Evolutionary conservation across 2,113 vertebrate species (phyloP).

Genomic region (Sapajus apella): DNA sequence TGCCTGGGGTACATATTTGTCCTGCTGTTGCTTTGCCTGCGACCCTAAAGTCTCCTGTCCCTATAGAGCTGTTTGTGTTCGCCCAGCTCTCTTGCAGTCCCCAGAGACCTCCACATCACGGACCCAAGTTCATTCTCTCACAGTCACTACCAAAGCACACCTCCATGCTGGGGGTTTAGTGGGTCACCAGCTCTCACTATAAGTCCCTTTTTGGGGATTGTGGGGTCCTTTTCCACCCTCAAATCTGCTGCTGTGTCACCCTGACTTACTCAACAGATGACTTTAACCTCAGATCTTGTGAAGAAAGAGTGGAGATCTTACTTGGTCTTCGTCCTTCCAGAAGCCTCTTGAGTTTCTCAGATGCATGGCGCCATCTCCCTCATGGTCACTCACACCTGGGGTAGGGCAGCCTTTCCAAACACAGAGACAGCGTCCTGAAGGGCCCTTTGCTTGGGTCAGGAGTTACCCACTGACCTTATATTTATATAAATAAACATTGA

Average conservation of each 20-base stretch:
- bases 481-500: not conserved
- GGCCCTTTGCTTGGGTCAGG: not conserved
- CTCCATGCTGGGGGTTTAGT: not conserved
- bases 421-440: not conserved
- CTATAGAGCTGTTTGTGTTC: not conserved
- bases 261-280: not conserved
- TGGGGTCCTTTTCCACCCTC: not conserved
- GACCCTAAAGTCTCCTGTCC: not conserved
- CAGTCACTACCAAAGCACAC: not conserved
- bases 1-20: not conserved
- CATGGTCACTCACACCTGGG: fast-evolving
- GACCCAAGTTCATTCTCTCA: not conserved
- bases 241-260: not conserved
- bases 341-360: not conserved
- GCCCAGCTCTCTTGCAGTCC: not conserved
- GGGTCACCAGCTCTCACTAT: not conserved
- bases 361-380: not conserved
- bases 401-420: not conserved
- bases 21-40: not conserved
- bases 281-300: not conserved
- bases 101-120: not conserved
- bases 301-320: not conserved
- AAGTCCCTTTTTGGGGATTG: not conserved
- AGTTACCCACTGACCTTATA: not conserved
- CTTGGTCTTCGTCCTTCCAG: not conserved